These are phyloP conservation scores for Amphiprion clarkii DNA, from an alignment of 2,797 vertebrate genomes.

Conservation along the genomic window DNA sequence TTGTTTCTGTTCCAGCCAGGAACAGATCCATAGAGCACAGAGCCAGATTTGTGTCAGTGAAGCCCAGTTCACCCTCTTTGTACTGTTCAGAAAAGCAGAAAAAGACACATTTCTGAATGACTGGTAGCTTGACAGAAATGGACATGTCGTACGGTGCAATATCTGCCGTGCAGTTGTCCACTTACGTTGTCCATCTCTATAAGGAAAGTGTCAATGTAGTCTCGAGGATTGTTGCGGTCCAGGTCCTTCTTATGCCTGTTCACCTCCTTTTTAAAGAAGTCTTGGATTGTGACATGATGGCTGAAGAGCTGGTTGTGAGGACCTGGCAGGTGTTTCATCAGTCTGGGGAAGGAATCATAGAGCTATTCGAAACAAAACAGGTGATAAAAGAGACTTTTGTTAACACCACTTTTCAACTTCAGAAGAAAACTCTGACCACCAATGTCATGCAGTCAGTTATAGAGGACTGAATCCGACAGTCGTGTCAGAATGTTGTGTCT, in stretches of 20 bases:
- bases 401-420: no score
- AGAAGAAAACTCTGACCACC: no score
- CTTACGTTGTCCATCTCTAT: conserved; percentile 83
- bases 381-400: neutral
- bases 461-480: neutral
- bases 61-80: conserved; percentile 59
- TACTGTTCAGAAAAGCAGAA: conserved; percentile 54
- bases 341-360: conserved; percentile 71
- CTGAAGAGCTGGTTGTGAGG: conserved; percentile 76
- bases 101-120: neutral
- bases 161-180: neutral
- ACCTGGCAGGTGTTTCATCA: conserved; percentile 80
- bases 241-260: conserved; percentile 78
- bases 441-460: no score
- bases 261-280: conserved; percentile 74
- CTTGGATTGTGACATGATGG: conserved; percentile 43
- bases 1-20: conserved; percentile 89
- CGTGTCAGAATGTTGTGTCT: neutral
- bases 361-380: conserved; percentile 44
- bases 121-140: neutral
- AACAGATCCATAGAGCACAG: conserved; percentile 84
- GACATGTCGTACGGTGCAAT: neutral
- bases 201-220: conserved; percentile 86
- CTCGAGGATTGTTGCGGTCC: conserved; percentile 74
- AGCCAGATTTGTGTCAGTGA: conserved; percentile 83